Percentiles rank a stretch among this genome's conserved stretches.
These are phyloP conservation scores for Tichodroma muraria DNA, from an alignment of 2,113 vertebrate species.

Conservation along the genomic window DNA sequence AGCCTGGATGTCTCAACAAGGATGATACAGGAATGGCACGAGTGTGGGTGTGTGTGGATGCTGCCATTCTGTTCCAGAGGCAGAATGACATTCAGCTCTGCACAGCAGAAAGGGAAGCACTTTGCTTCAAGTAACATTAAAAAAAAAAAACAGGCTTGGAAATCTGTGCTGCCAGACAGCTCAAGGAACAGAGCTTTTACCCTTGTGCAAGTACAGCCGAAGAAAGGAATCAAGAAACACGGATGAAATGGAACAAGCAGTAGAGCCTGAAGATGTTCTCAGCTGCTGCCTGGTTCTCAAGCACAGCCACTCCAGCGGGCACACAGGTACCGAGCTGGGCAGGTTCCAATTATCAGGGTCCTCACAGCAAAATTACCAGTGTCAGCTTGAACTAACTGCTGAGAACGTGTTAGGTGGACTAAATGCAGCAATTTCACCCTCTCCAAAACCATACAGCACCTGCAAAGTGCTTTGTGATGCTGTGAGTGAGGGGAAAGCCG, in stretches of 20 bases:
- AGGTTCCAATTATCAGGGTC: neutral
- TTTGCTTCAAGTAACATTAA: neutral
- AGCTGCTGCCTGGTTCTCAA: neutral
- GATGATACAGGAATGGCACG: accelerated
- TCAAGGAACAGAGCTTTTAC: neutral
- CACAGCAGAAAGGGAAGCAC: neutral
- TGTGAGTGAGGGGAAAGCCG: neutral
- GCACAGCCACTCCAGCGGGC: neutral
- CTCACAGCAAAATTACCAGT: neutral
- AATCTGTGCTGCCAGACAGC: neutral
- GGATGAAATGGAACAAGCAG: neutral
- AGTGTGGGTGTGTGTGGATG: neutral
- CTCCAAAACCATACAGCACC: neutral
- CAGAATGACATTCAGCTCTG: neutral
- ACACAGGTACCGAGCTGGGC: neutral
- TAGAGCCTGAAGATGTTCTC: neutral
- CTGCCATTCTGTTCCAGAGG: neutral
- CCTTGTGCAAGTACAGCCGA: neutral
- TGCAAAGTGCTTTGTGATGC: accelerated
- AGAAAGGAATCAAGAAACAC: neutral
- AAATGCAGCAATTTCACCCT: neutral
- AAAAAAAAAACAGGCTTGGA: neutral
- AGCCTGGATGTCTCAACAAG: neutral
- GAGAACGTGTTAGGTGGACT: accelerated
- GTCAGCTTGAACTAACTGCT: neutral